Evolutionary conservation across 2,888 invertebrate genomes (phyloP).

Genomic region (Laspeyria flexula): DNA sequence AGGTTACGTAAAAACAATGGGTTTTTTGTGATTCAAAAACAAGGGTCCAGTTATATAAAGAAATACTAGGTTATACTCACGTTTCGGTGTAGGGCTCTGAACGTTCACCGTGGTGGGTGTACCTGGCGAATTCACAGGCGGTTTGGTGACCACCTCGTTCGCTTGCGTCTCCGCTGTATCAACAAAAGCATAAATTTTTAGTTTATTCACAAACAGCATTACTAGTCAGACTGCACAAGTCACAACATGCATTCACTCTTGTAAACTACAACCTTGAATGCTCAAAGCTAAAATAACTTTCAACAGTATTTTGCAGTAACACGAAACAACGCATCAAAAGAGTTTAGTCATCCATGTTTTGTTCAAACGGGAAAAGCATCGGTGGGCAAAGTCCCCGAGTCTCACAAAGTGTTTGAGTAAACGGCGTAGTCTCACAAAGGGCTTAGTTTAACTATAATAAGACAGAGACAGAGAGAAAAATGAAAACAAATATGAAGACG

Average conservation of each 20-base stretch:
- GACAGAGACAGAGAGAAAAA: constrained; percentile 52
- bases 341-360: constrained; percentile 31
- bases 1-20: constrained; percentile 51
- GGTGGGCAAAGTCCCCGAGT: constrained; percentile 40
- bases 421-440: constrained; percentile 52
- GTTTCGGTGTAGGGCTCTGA: constrained; percentile 62
- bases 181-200: constrained; percentile 26
- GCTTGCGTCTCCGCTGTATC: constrained; percentile 58
- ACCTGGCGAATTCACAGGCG: constrained; percentile 62
- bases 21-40: constrained; percentile 45
- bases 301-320: constrained; percentile 8
- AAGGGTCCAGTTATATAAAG: constrained; percentile 46
- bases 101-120: constrained; percentile 49
- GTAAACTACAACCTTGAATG: constrained; percentile 10
- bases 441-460: constrained; percentile 54
- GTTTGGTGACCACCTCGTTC: constrained; percentile 60
- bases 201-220: constrained; percentile 2
- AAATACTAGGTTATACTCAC: constrained; percentile 56
- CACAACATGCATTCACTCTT: not conserved
- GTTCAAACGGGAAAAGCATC: constrained; percentile 33
- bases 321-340: constrained; percentile 22
- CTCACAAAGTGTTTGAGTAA: constrained; percentile 51
- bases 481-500: constrained; percentile 65
- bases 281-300: constrained; percentile 13
- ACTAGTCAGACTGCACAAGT: not conserved